A percentile compares a stretch with the other conserved stretches of the same genome.
These are phyloP conservation scores for Drosophila meridiana DNA, from an alignment of 2,888 invertebrate species.

Conservation along the genomic window DNA sequence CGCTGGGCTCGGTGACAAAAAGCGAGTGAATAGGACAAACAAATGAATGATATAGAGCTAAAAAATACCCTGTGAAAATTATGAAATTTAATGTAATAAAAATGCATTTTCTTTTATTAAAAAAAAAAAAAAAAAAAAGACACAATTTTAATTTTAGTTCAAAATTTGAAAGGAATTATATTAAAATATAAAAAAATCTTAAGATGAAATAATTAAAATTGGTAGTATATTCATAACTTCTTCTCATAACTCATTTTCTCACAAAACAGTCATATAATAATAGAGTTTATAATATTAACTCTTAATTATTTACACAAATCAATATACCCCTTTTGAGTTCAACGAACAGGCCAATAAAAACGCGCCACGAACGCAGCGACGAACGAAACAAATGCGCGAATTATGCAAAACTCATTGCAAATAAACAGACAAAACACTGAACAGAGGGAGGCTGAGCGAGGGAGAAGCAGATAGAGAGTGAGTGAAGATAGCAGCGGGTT, in stretches of 20 bases:
- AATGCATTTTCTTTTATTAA: no score
- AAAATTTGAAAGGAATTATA: no score
- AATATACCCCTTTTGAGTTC: neutral
- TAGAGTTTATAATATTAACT: no score
- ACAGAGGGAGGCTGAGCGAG: constrained; percentile 1
- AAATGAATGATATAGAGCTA: neutral
- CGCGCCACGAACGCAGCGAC: constrained; percentile 31
- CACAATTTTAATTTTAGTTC: no score
- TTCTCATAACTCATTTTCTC: no score
- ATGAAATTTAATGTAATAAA: no score
- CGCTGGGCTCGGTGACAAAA: constrained; percentile 54
- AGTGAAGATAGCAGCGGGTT: constrained; percentile 1
- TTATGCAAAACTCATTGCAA: constrained; percentile 79
- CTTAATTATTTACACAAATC: neutral
- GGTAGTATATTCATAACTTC: no score
- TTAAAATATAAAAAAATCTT: neutral
- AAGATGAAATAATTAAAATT: neutral
- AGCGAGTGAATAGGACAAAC: constrained; percentile 15
- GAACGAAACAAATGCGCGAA: constrained; percentile 79
- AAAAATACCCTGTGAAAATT: constrained; percentile 21
- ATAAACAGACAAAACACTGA: constrained; percentile 65
- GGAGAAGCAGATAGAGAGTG: neutral
- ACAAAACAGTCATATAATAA: no score
- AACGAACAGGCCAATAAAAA: constrained; percentile 30
- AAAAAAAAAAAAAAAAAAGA: no score